Percentiles rank a stretch among this genome's conserved stretches.
Evolutionary conservation across 2,888 invertebrate genomes (phyloP).

Genomic region (Carcina quercana): DNA sequence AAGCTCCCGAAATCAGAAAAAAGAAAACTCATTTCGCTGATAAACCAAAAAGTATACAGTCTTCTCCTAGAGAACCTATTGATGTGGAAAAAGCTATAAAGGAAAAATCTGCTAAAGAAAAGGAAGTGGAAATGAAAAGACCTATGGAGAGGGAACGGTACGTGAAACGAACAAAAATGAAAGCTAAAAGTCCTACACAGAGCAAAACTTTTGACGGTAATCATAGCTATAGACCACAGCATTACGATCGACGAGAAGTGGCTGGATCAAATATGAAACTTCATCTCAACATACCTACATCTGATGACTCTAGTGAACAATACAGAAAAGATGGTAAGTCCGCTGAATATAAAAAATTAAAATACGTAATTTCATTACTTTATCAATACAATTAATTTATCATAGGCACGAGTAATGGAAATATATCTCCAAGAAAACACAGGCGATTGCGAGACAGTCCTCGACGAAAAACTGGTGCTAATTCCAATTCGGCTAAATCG

Average conservation of each 20-base stretch:
- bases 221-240: slow-evolving; percentile 47
- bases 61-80: slow-evolving; percentile 55
- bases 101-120: slow-evolving; percentile 53
- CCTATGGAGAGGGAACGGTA: slow-evolving; percentile 62
- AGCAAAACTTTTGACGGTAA: slow-evolving; percentile 46
- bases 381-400: slow-evolving; percentile 8
- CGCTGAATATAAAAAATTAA: neutral
- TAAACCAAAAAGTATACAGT: slow-evolving; percentile 55
- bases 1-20: slow-evolving; percentile 46
- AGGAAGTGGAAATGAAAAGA: slow-evolving; percentile 50
- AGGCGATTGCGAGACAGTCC: slow-evolving; percentile 79
- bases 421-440: slow-evolving; percentile 74
- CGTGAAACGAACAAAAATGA: slow-evolving; percentile 63
- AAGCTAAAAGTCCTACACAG: slow-evolving; percentile 67
- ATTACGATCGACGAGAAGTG: slow-evolving; percentile 68
- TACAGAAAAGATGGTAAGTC: slow-evolving; percentile 59
- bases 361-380: neutral
- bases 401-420: slow-evolving; percentile 57
- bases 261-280: slow-evolving; percentile 68
- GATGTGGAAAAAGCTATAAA: slow-evolving; percentile 56
- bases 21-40: slow-evolving; percentile 68
- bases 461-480: slow-evolving; percentile 76
- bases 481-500: slow-evolving; percentile 69
- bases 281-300: slow-evolving; percentile 72
- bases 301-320: slow-evolving; percentile 76